Conservation (phyloP, 2,113 vertebrate genomes). For the Notarius lentiginosus region DNA sequence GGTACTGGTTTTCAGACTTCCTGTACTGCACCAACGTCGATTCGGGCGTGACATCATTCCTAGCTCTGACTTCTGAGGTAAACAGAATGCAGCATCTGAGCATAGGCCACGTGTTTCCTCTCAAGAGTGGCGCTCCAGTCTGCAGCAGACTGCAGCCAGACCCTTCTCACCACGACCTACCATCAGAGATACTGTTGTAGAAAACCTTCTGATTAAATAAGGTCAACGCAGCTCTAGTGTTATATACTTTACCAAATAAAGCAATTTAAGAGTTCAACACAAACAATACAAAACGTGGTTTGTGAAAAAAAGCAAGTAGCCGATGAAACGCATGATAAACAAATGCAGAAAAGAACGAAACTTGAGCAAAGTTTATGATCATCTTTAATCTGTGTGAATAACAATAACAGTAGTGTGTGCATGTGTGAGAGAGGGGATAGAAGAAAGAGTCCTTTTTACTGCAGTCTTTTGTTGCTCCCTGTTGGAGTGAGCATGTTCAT, state of each 20-base stretch:
- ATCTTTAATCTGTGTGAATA: constrained; percentile 1
- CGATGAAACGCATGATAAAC: background rate
- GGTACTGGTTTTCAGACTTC: too few species aligned
- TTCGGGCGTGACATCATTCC: too few species aligned
- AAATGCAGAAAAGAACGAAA: background rate
- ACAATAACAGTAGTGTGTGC: background rate
- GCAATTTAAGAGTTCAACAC: background rate
- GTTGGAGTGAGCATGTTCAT: background rate
- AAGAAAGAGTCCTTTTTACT: background rate
- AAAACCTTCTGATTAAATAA: too few species aligned
- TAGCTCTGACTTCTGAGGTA: too few species aligned
- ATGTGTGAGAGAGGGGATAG: background rate
- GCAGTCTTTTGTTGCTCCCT: background rate
- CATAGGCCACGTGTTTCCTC: too few species aligned
- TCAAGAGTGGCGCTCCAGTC: too few species aligned
- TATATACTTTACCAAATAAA: background rate
- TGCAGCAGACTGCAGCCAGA: too few species aligned
- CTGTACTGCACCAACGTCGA: too few species aligned
- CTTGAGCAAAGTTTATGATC: background rate
- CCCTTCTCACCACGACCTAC: too few species aligned
- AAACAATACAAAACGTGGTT: background rate
- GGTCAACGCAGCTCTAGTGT: too few species aligned
- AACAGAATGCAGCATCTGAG: too few species aligned
- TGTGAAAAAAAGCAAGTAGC: background rate
- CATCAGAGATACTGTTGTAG: too few species aligned